Evolutionary conservation across 2,888 invertebrate species (phyloP).

Genomic region (Hyposoter dolosus): DNA sequence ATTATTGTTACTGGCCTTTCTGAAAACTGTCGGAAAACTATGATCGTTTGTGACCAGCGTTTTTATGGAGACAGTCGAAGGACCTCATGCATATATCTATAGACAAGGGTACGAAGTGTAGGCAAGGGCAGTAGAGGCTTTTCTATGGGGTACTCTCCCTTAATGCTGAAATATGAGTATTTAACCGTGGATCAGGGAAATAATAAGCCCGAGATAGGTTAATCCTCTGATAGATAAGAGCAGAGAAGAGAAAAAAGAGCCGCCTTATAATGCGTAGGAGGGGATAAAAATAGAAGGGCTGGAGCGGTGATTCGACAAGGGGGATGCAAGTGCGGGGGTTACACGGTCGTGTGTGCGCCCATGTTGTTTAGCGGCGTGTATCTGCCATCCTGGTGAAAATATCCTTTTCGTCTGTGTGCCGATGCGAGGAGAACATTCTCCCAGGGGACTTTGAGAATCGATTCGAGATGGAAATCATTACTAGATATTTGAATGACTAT

Average conservation of each 20-base stretch:
- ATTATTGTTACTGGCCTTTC: conserved; percentile 16
- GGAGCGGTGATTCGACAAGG: conserved; percentile 65
- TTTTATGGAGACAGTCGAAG: conserved; percentile 59
- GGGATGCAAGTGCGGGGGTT: conserved; percentile 73
- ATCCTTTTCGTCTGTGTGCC: conserved; percentile 67
- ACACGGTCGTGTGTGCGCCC: conserved; percentile 71
- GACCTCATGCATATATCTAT: conserved; percentile 48
- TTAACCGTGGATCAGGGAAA: conserved; percentile 84
- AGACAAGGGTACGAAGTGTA: neutral
- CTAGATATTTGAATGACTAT: conserved; percentile 84
- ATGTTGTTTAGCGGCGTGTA: conserved; percentile 77
- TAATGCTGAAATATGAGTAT: conserved; percentile 85
- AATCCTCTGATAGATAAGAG: conserved; percentile 83
- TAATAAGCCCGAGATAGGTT: conserved; percentile 84
- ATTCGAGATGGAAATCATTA: conserved; percentile 85
- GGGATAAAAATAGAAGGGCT: conserved; percentile 70
- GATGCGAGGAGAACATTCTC: conserved; percentile 77
- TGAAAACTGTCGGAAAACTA: neutral
- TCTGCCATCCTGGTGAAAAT: conserved; percentile 63
- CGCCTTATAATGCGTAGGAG: conserved; percentile 55
- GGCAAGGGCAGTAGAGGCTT: conserved; percentile 2
- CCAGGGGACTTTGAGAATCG: conserved; percentile 83
- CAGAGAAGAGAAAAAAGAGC: conserved; percentile 68
- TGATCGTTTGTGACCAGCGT: conserved; percentile 3
- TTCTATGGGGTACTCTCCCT: conserved; percentile 55